Percentiles rank a stretch among this genome's conserved stretches.
Conservation (phyloP, 1,140 invertebrate species). For the Drosophila willistoni region DNA sequence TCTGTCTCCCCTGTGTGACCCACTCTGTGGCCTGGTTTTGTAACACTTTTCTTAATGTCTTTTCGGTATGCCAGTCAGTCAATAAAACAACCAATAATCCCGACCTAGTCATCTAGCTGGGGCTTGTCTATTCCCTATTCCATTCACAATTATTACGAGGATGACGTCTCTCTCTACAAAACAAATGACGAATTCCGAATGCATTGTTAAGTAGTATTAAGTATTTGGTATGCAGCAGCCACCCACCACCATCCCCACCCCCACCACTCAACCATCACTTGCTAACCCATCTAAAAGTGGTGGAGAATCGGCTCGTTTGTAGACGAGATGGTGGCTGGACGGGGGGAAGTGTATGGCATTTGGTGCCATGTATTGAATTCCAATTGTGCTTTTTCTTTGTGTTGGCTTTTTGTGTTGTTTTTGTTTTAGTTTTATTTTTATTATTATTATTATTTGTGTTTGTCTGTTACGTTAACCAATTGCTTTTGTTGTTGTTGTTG, state of each 20-base stretch:
- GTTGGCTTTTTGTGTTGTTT: background rate
- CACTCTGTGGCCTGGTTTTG: background rate
- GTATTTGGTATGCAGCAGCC: constrained; percentile 8
- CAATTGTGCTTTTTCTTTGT: constrained; percentile 21
- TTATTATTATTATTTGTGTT: background rate
- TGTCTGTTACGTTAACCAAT: constrained; percentile 1
- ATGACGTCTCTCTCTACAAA: background rate
- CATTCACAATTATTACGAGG: background rate
- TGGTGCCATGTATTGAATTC: constrained; percentile 38
- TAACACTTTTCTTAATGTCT: background rate
- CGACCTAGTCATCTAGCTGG: background rate
- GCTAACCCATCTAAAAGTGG: background rate
- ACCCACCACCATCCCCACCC: background rate
- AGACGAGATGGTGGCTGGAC: background rate
- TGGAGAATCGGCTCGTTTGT: background rate
- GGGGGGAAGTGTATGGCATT: no score
- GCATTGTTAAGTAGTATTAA: constrained; percentile 2
- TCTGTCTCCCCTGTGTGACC: no score
- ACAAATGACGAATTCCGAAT: background rate
- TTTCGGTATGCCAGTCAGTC: constrained; percentile 3
- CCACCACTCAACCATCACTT: background rate
- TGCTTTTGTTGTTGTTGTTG: constrained; percentile 3
- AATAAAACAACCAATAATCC: background rate
- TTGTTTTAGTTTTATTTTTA: background rate
- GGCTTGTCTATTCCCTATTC: constrained; percentile 2